Base-by-base conservation (phyloP, 2,113 vertebrate genomes). In the Ginglymostoma cirratum region DNA sequence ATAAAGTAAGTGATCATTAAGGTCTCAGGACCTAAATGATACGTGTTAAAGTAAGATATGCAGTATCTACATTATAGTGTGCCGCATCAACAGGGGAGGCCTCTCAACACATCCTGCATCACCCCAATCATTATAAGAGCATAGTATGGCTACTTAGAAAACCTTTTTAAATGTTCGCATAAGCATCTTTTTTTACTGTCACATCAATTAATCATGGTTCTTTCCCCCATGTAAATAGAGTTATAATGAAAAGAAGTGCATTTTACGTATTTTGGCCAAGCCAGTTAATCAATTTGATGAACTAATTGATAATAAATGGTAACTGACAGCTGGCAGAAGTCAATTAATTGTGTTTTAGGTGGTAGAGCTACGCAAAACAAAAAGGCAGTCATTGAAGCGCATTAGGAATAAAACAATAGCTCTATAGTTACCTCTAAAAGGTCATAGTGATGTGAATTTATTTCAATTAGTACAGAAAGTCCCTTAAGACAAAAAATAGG, bases 261-360 rank as follows among this genome's bases (percentile, higher is more conserved):
- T 97, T 98, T 98, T 67, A 97, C 97, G 97, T 97, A 95, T 97
- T 98, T 98, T 97, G 97, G 97, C 97, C 97, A 97, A 98, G 98
- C 98, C 96, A 98, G 97, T 97, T 97, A 98, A 98, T 98, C 98
- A 98, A 98, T 98, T 97, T 98, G 98, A 98, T 98, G 97, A 97
- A 98, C 97, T 98, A 97, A 98, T 97, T 98, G 97, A 97, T 97
- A 98, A 98, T 98, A 97, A 98, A 98, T 98, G 98, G 98, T 98
- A 98, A 98, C 98, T 98, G 98, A 98, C 98, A 98, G 98, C 97
- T 98, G 98, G 98, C 97, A 98, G 98, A 98, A 98, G 97, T 98
- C 98, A 98, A 98, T 98, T 98, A 98, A 98, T 98, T 98, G 98
- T 97, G 98, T 98, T 98, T 97, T 97, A 97, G 98, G 98, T 98